phyloP scores from a whole-genome alignment of 2,797 vertebrate genomes.

The Macroramphosus scolopax region DNA sequence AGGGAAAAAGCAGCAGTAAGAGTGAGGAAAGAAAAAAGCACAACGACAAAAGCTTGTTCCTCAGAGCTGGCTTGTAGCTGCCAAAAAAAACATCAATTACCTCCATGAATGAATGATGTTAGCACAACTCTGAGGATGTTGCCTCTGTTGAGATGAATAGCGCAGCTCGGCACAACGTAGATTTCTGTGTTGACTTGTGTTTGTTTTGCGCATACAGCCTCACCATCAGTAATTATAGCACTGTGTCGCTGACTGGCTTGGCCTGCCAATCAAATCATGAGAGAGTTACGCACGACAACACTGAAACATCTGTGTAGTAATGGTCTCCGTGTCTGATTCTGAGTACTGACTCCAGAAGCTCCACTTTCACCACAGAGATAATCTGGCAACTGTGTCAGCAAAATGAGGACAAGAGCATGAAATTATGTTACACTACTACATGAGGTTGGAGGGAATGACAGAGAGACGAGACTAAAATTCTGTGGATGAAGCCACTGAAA shows the following conservation, averaged over 20 bases:
- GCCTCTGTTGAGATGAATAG: conserved; percentile 59
- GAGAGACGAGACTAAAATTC: conserved; percentile 3
- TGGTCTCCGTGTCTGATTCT: conserved; percentile 25
- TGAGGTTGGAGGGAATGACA: background rate
- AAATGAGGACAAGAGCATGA: conserved; percentile 47
- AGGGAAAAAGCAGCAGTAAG: conserved; percentile 32
- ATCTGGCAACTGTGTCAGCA: conserved; percentile 26
- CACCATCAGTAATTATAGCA: conserved; percentile 65
- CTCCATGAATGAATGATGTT: conserved; percentile 68
- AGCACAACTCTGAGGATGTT: conserved; percentile 60
- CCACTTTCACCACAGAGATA: conserved; percentile 32
- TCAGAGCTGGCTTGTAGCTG: conserved; percentile 53
- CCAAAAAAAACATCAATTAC: conserved; percentile 61
- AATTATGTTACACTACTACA: background rate
- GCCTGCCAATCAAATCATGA: conserved; percentile 66
- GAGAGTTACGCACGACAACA: conserved; percentile 38
- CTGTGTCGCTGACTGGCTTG: conserved; percentile 38
- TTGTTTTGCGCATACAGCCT: conserved; percentile 45
- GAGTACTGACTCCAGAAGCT: conserved; percentile 36
- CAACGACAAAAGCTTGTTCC: conserved; percentile 49
- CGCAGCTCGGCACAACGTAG: conserved; percentile 24
- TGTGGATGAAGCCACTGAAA: no score
- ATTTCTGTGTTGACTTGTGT: conserved; percentile 51
- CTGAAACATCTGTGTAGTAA: conserved; percentile 45
- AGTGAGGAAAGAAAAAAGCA: conserved; percentile 15